A percentile compares a stretch with the other conserved stretches of the same genome.
These are phyloP conservation scores for Noctua comes DNA, from an alignment of 2,888 invertebrate species.

Conservation along the genomic window DNA sequence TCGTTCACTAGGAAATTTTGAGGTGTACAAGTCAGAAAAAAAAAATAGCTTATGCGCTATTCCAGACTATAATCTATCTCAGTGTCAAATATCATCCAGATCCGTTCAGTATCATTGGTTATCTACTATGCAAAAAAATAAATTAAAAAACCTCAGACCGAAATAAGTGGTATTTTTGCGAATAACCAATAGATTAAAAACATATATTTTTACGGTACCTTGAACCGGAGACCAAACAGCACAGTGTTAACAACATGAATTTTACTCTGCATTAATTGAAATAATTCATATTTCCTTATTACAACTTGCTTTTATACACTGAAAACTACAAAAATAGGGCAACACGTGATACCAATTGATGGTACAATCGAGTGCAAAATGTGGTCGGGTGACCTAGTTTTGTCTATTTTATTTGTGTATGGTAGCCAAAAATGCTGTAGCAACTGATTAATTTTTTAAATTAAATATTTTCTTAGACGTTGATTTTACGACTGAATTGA, in stretches of 20 bases:
- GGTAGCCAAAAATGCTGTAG: neutral
- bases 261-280: slow-evolving; percentile 16
- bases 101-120: neutral
- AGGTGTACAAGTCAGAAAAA: neutral
- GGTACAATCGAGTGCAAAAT: slow-evolving; percentile 61
- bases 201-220: slow-evolving; percentile 5
- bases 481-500: neutral
- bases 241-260: slow-evolving; percentile 26
- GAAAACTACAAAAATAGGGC: slow-evolving; percentile 41
- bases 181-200: neutral
- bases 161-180: neutral
- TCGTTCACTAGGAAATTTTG: neutral
- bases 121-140: neutral
- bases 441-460: neutral
- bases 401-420: neutral
- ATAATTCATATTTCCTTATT: slow-evolving; percentile 41
- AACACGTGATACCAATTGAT: slow-evolving; percentile 20
- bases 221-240: neutral
- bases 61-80: neutral
- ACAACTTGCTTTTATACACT: slow-evolving; percentile 39
- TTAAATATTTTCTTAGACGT: neutral
- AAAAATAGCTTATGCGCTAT: neutral
- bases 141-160: neutral
- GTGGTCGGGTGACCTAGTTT: slow-evolving; percentile 51
- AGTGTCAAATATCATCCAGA: neutral